Conservation (phyloP, 2,113 vertebrate species). For the Hirundichthys speculiger region DNA sequence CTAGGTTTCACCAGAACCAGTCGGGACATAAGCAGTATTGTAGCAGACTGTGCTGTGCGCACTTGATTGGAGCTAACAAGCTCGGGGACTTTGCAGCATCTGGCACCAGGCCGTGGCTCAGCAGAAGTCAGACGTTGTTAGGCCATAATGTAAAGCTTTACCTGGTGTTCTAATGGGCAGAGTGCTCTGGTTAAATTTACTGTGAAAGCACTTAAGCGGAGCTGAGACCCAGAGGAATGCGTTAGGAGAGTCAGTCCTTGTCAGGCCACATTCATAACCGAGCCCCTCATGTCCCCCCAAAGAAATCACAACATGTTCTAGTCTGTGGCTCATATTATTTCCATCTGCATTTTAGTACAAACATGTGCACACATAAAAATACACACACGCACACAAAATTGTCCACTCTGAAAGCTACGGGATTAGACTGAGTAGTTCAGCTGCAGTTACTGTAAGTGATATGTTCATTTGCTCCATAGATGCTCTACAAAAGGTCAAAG, state of each 20-base stretch:
- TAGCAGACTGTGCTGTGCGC: conserved; percentile 19
- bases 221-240: conserved; percentile 12
- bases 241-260: conserved; percentile 5
- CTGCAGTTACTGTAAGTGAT: conserved; percentile 23
- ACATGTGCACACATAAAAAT: neutral
- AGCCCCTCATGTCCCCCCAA: neutral
- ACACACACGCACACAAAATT: neutral
- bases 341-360: neutral
- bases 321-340: conserved; percentile 8
- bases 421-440: conserved; percentile 19
- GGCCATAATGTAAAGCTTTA: conserved; percentile 57
- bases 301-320: conserved; percentile 29
- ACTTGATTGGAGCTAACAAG: conserved; percentile 43
- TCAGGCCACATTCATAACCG: conserved; percentile 19
- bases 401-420: neutral
- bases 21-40: conserved; percentile 10
- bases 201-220: conserved; percentile 43
- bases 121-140: conserved; percentile 33
- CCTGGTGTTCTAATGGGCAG: conserved; percentile 9
- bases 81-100: conserved; percentile 28
- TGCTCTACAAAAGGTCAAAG: conserved; percentile 40
- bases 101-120: conserved; percentile 42
- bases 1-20: conserved; percentile 19
- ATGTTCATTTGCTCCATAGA: conserved; percentile 11
- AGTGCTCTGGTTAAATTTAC: conserved; percentile 38